These are phyloP conservation scores for Carassius gibelio DNA, from an alignment of 2,113 vertebrate species.

Conservation along the genomic window DNA sequence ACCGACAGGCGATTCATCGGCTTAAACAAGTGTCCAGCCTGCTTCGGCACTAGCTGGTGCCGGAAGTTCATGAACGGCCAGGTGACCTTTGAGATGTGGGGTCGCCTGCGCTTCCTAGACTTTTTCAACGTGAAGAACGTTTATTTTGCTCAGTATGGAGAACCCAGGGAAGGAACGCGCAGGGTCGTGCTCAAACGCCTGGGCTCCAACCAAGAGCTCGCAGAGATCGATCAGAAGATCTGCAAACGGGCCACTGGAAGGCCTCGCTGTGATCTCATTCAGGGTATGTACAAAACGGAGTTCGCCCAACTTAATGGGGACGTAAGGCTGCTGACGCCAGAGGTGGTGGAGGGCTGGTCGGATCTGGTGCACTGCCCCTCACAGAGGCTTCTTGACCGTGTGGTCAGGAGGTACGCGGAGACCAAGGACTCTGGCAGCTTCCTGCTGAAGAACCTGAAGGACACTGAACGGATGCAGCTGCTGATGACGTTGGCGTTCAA, in stretches of 20 bases:
- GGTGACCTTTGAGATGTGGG: constrained; percentile 96
- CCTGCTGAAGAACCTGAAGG: constrained; percentile 96
- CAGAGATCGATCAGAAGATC: constrained; percentile 96
- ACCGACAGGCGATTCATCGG: constrained; percentile 94
- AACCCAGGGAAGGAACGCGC: constrained; percentile 94
- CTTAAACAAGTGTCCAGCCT: constrained; percentile 92
- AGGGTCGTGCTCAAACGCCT: constrained; percentile 93
- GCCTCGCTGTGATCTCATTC: constrained; percentile 92
- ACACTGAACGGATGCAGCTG: constrained; percentile 97
- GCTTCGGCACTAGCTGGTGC: constrained; percentile 99
- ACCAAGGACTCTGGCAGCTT: constrained; percentile 99
- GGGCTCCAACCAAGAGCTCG: constrained; percentile 93
- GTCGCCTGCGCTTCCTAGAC: constrained; percentile 91
- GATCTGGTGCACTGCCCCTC: constrained; percentile 98
- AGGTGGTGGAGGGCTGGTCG: constrained; percentile 97
- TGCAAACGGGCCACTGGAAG: constrained; percentile 94
- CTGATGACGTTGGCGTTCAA: constrained; percentile 97
- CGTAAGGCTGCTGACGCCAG: constrained; percentile 93
- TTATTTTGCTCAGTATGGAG: constrained; percentile 95
- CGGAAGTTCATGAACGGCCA: constrained; percentile 98
- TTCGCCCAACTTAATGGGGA: constrained; percentile 95
- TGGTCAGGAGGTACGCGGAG: constrained; percentile 96
- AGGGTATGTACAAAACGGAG: constrained; percentile 95
- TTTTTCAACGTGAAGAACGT: constrained; percentile 99
- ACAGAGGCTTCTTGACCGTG: constrained; percentile 93